Base-by-base conservation (phyloP, 2,113 vertebrate species). In the Pyrgilauda ruficollis region DNA sequence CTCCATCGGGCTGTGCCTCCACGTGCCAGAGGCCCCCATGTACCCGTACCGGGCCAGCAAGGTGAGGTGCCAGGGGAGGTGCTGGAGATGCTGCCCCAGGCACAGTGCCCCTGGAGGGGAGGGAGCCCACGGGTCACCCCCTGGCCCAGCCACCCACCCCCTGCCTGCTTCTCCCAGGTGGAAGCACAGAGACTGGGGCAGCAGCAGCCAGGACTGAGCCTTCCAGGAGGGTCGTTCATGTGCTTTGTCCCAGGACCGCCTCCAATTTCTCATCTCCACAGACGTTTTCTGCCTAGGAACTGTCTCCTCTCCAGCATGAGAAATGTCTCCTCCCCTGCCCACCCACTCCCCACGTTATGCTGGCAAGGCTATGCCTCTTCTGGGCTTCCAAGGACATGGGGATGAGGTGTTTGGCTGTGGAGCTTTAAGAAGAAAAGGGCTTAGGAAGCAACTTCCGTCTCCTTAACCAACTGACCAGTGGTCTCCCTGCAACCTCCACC, bases 31-130 rank as follows among this genome's bases (percentile, higher is more conserved):
- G 70, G 37, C 18, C 21, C 92, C 92, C 41, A 92, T 91, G 87
- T 96, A 94, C 63, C 80, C 66, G 0, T 96, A 96, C 62, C 16
- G 55, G 47, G 93, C 76, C 90, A 97, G 97, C 89, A 95, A 96
- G 94, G 94, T 93, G 85, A 81, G 91, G 10, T 12, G 61, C 24
- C 13, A 11, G 28, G 44, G 31, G 41, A 50, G 30, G 5, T 30
- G 5, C 55, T 37, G 69, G 73, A 26, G 44, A 31, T 28, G 30
- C 43, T 68, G n/a, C 52, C 47, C 47, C 55, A 18, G 31, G 33
- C 47, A 15, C 3, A 1, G 53, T 9, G 41, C 41, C 31, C 3
- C 0, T 21, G 55, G 17, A 66, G 11, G 43, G 43, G 41, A 84
- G 46, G 41, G 50, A 80, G 50, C 24, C 58, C 70, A 9, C 13